These are phyloP conservation scores for Synanthedon vespiformis DNA, from an alignment of 2,888 invertebrate species.

Conservation along the genomic window DNA sequence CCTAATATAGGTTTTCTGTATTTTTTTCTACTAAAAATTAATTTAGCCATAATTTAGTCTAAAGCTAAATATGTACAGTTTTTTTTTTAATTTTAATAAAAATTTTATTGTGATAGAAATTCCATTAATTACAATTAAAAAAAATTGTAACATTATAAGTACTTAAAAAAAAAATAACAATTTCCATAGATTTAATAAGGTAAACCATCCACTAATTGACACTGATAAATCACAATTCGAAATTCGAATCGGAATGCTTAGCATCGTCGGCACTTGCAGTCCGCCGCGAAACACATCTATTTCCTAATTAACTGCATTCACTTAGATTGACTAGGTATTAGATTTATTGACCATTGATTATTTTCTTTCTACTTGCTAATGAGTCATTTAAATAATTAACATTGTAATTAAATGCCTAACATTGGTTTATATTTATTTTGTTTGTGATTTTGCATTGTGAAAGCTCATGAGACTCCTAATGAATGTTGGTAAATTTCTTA, in stretches of 20 bases:
- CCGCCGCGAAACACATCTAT: conserved; percentile 4
- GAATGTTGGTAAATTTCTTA: neutral
- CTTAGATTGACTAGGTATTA: conserved; percentile 18
- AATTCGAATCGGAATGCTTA: neutral
- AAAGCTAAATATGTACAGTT: too few relatives aligned
- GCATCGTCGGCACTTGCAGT: conserved; percentile 1
- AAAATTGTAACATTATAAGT: too few relatives aligned
- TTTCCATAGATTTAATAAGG: conserved; percentile 10
- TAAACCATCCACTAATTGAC: conserved; percentile 24
- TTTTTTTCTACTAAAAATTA: too few relatives aligned
- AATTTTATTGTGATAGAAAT: too few relatives aligned
- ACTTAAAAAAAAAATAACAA: neutral
- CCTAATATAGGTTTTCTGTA: too few relatives aligned
- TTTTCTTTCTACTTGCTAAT: conserved; percentile 9
- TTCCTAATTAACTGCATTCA: conserved; percentile 3
- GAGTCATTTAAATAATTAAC: neutral
- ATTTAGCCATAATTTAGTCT: too few relatives aligned
- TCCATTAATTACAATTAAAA: too few relatives aligned
- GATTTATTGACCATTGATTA: conserved; percentile 23
- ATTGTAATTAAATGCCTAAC: neutral
- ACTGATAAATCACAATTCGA: conserved; percentile 20
- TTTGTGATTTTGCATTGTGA: neutral
- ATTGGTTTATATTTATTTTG: neutral
- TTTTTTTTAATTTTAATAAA: too few relatives aligned
- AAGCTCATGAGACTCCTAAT: neutral